Base-by-base conservation (phyloP, 2,113 vertebrate genomes). In the Falco punctatus region DNA sequence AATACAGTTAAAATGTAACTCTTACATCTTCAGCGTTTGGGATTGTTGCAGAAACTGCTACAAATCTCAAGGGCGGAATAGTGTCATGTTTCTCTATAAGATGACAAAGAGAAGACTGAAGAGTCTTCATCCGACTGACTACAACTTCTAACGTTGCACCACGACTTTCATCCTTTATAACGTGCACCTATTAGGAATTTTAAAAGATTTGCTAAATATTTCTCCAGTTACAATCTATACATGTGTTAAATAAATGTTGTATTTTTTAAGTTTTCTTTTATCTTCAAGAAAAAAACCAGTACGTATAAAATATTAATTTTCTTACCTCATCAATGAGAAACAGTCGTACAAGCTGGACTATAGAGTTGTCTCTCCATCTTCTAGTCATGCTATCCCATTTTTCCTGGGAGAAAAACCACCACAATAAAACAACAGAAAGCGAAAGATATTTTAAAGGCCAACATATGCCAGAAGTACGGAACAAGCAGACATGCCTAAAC, bases 351-450 rank as follows among this genome's bases (percentile, higher is more conserved):
- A 99, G 97, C 59, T 99, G 99, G 92, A 99, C 97, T 95, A 99
- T 96, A 94, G 98, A 99, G 94, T 99, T 99, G 92, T 99, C 99
- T 95, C 98, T 99, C 99, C 99, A 99, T 94, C 98, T 99, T 91
- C 99, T 99, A n/a, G 99, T 99, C 99, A 99, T 99, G 94, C 98
- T 99, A 98, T 99, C 99, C 99, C 99, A 99, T 97, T 99, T 99
- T 98, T 99, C 99, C 99, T 99, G 77, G 64, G 28, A 75, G 40
- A 88, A 90, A 80, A 42, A 35, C 10, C 9, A 4, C 70, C 8
- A 48, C 9, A 81, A 70, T 30, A 73, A 85, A 86, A 54, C 28
- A 95, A 62, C 75, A 55, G 32, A 52, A 80, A 10, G n/a, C 57
- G 52, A 54, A 81, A 88, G 48, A 55, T 40, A 22, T 71, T 80